Evolutionary conservation across 2,113 vertebrate species (phyloP), one percentile per base, ranked within the genome.

Genomic region (Garra rufa): DNA sequence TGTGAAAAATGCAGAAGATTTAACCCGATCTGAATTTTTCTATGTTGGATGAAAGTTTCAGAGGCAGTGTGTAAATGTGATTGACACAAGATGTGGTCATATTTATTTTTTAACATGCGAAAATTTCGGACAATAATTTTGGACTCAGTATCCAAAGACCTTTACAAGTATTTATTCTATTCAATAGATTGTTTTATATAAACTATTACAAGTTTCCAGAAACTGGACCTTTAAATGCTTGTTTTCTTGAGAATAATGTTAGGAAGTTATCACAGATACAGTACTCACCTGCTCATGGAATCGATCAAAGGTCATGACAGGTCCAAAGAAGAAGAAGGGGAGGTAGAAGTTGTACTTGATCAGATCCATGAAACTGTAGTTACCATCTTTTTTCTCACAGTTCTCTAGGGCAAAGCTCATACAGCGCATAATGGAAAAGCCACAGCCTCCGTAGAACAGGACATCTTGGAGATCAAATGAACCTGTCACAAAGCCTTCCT

Each of bases 341-440:
- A 99, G 96, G 95, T 99, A 99, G 96, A 99, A 99, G 91, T 99
- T 99, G 94, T 99, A 99, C 88, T 95, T 97, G 92, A 99, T 92
- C 90, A 99, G 95, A 89, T 98, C 96, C 0, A 92, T 88, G 63
- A 99, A 95, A 4, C 95, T 95, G 90, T 96, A 98, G 91, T 93
- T 95, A 59, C 96, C 96, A 0, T 96, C 95, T 2, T 96, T 95
- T 91, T 75, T 96, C 67, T 97, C 94, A 0, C 92, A 96, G 91
- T 94, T 96, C 93, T 99, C 98, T 1, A 99, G 92, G 0, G 96
- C 97, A 0, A 99, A 99, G 92, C 98, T 99, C 95, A 97, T 97
- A 78, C 97, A 97, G 63, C 98, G 97, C 90, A 99, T 94, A 90
- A 98, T 96, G 24, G 95, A 97, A 93, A 99, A 98, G 71, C 96